Evolutionary conservation across 2,888 invertebrate genomes (phyloP).

Genomic region (Clistopyga incitator): DNA sequence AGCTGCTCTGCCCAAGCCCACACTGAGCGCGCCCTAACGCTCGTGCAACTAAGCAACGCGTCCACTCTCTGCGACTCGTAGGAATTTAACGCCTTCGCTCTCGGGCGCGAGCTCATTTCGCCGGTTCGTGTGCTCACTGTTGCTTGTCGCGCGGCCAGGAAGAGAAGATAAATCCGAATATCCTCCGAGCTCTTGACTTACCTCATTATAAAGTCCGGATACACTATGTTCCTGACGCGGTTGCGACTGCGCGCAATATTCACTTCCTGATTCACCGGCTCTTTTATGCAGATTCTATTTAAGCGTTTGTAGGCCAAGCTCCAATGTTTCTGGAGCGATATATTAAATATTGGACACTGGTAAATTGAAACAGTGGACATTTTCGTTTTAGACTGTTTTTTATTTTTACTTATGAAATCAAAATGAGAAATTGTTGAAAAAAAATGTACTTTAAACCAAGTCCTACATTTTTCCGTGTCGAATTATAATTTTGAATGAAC

Average conservation of each 20-base stretch:
- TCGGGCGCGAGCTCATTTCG: constrained; percentile 57
- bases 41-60: constrained; percentile 46
- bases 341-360: no score
- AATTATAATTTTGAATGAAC: no score
- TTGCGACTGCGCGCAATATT: background rate
- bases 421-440: no score
- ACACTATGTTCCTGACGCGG: background rate
- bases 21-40: constrained; percentile 53
- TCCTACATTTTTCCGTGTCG: no score
- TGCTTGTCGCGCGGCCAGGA: constrained; percentile 52
- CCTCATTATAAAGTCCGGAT: background rate
- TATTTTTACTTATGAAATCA: no score
- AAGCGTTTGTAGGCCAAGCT: no score
- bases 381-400: no score
- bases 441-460: no score
- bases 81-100: constrained; percentile 69
- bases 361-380: no score
- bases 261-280: background rate
- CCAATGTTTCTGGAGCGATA: no score
- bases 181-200: constrained; percentile 10
- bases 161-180: constrained; percentile 51
- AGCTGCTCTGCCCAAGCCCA: constrained; percentile 51
- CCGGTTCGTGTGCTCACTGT: constrained; percentile 48
- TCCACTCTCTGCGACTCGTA: constrained; percentile 54
- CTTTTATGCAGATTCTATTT: background rate